Evolutionary conservation across 2,888 invertebrate genomes (phyloP), one percentile per base, ranked within the genome.

Genomic region (Gibbula magus): DNA sequence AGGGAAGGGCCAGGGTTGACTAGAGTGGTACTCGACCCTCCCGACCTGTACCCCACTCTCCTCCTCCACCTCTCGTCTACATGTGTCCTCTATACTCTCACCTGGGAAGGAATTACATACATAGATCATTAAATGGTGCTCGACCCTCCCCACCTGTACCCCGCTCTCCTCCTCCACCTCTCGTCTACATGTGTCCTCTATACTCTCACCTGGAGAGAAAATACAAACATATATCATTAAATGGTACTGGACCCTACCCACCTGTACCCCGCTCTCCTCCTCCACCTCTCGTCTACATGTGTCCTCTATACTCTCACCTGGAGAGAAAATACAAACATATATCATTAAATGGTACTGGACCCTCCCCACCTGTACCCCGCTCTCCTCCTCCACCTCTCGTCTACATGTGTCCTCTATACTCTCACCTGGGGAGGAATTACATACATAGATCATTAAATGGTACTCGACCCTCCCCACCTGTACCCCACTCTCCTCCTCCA

Each of bases 1-100:
- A 22, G 94, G 94, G 88, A 94, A 93, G 4, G 94, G 94, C 94
- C 94, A 94, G 8, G 94, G 94, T 87, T 94, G 94, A 70, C 94
- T 94, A 32, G 93, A 93, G 83, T 94, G 92, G 84, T 94, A 94
- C 66, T 92, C 89, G 7, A 94, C 92, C 16, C 88, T 85, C 1
- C 92, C 91, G 2, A 94, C 93, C 77, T 93, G 93, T 13, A 94
- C 88, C 8, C 94, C 94, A 75, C 93, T 93, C 90, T 94, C 94
- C 88, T 94, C 94, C 22, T 93, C 93, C 16, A 94, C 93, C 90
- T 94, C 94, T 53, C 94, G 87, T 51, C 93, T 87, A 22, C 94
- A 93, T 67, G 94, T 93, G 77, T 94, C 93, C 82, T 94, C 93
- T 61, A 94, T 88, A 35, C 93, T 91, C 90, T 94, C 94, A 25